Evolutionary conservation across 1,140 invertebrate genomes (phyloP).

Genomic region (Magallana ariakensis): DNA sequence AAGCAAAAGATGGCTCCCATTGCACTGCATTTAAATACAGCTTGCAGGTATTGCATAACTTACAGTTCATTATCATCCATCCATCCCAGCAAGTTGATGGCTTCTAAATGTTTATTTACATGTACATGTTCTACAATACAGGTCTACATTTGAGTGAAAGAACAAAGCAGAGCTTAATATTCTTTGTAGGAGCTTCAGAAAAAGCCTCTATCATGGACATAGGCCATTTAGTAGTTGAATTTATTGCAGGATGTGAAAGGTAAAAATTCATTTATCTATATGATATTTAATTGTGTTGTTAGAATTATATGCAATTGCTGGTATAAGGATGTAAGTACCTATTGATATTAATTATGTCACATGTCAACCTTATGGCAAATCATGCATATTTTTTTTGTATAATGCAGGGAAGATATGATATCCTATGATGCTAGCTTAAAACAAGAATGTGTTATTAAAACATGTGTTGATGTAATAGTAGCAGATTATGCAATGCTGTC

Average conservation of each 20-base stretch:
- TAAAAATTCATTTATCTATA: no score
- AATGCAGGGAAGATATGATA: background rate
- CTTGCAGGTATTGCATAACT: no score
- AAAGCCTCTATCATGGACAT: slow-evolving; percentile 32
- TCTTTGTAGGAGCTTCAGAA: slow-evolving; percentile 36
- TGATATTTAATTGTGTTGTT: no score
- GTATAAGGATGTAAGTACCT: no score
- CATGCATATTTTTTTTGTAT: no score
- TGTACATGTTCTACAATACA: no score
- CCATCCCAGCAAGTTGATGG: no score
- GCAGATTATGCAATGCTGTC: slow-evolving; percentile 29
- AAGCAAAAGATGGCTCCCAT: slow-evolving; percentile 20
- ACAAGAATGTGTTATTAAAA: slow-evolving; percentile 12
- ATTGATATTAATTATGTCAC: no score
- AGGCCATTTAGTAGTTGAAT: background rate
- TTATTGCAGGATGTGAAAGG: background rate
- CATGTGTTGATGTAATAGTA: background rate
- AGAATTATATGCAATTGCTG: no score
- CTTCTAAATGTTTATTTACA: no score
- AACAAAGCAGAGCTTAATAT: background rate
- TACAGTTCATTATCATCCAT: no score
- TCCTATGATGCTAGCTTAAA: background rate
- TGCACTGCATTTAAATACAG: slow-evolving; percentile 33
- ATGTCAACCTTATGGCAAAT: no score
- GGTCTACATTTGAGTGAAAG: background rate